These are phyloP conservation scores for Vanessa atalanta DNA, from an alignment of 1,140 invertebrate genomes.

Conservation along the genomic window DNA sequence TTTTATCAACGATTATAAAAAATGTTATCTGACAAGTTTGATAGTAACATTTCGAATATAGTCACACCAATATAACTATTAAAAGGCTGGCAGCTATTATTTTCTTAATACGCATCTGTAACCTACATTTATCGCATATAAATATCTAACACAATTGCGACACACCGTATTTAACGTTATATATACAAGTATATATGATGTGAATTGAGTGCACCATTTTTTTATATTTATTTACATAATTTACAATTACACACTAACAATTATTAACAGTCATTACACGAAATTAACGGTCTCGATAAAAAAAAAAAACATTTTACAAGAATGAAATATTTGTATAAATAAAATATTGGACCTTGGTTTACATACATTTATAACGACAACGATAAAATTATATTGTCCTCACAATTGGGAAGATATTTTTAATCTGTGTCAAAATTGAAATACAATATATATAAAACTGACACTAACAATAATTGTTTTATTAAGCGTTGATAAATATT, in stretches of 20 bases:
- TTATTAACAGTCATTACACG: constrained; percentile 61
- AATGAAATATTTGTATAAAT: constrained; percentile 44
- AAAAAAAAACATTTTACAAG: constrained; percentile 19
- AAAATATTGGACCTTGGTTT: constrained; percentile 64
- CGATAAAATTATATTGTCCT: background rate
- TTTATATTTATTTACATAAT: constrained; percentile 72
- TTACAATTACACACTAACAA: constrained; percentile 70
- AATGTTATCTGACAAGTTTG: background rate
- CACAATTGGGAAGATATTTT: background rate
- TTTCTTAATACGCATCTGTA: constrained; percentile 29
- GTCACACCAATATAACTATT: constrained; percentile 28
- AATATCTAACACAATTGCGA: constrained; percentile 42
- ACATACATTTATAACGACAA: constrained; percentile 25
- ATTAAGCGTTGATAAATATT: constrained; percentile 28
- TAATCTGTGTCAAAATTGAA: constrained; percentile 3
- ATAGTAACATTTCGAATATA: constrained; percentile 21
- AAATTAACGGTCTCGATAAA: constrained; percentile 28
- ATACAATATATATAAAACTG: constrained; percentile 20
- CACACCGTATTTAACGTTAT: constrained; percentile 33
- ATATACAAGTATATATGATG: constrained; percentile 45
- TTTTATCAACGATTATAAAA: constrained; percentile 4
- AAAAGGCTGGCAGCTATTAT: constrained; percentile 33
- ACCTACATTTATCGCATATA: constrained; percentile 40
- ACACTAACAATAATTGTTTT: constrained; percentile 29
- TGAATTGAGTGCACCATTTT: constrained; percentile 63